A percentile compares a stretch with the other conserved stretches of the same genome.
Conservation (phyloP, 2,113 vertebrate genomes). For the Heterocephalus glaber region DNA sequence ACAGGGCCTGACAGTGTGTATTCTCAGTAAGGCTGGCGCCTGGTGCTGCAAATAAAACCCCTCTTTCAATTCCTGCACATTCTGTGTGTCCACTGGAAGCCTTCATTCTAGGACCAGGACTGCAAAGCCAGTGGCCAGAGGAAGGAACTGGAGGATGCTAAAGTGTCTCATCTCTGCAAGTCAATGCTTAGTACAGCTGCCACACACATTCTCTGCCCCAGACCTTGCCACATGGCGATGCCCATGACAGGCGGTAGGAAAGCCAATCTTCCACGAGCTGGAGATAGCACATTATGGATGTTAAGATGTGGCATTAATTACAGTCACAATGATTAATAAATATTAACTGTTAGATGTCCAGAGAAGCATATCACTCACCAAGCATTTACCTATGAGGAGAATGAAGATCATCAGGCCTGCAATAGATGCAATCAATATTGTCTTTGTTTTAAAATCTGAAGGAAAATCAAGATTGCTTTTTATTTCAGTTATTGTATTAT, state of each 20-base stretch:
- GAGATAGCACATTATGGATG: rapidly evolving
- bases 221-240: rapidly evolving
- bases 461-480: not conserved
- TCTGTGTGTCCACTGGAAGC: rapidly evolving
- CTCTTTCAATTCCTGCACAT: rapidly evolving
- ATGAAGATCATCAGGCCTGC: rapidly evolving
- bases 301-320: rapidly evolving
- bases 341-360: rapidly evolving
- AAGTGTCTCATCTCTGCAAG: rapidly evolving
- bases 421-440: rapidly evolving
- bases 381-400: rapidly evolving
- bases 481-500: not conserved
- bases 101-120: not conserved
- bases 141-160: rapidly evolving
- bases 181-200: rapidly evolving
- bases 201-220: too few species aligned
- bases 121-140: not conserved
- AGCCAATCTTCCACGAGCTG: rapidly evolving
- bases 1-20: rapidly evolving
- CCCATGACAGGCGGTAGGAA: rapidly evolving
- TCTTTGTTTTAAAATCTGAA: not conserved
- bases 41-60: not conserved
- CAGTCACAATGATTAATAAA: rapidly evolving
- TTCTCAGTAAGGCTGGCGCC: rapidly evolving
- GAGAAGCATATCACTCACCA: rapidly evolving